These are phyloP conservation scores for Oreotrochilus melanogaster DNA, from an alignment of 2,113 vertebrate genomes.

Conservation along the genomic window DNA sequence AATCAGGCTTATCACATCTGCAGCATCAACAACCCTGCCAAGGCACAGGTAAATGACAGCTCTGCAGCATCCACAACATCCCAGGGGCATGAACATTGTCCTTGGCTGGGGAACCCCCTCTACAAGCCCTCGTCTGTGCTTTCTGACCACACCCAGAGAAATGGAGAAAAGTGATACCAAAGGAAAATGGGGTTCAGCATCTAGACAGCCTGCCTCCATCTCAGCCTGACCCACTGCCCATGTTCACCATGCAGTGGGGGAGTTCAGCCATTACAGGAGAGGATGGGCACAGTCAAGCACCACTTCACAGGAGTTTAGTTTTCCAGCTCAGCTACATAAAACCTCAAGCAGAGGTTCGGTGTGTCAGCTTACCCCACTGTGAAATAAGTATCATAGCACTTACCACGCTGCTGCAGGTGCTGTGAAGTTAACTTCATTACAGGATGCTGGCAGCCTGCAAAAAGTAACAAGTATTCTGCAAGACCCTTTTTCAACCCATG, in stretches of 20 bases:
- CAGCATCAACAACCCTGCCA: neutral
- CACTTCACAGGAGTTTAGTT: neutral
- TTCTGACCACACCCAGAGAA: neutral
- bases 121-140: neutral
- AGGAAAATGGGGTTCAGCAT: neutral
- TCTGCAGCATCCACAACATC: neutral
- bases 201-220: neutral
- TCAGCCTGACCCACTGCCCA: neutral
- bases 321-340: neutral
- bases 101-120: neutral
- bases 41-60: neutral
- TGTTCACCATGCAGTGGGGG: neutral
- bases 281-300: neutral
- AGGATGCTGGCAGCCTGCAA: neutral
- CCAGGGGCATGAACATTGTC: neutral
- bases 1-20: neutral
- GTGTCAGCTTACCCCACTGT: neutral
- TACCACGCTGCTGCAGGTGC: neutral
- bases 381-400: neutral
- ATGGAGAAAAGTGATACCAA: neutral
- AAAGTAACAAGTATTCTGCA: neutral
- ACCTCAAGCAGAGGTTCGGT: rapidly evolving
- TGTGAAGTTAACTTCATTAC: neutral
- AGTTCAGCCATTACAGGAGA: neutral
- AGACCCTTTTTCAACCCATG: neutral